Evolutionary conservation across 2,888 invertebrate species (phyloP).

Genomic region (Osmoderma eremita): DNA sequence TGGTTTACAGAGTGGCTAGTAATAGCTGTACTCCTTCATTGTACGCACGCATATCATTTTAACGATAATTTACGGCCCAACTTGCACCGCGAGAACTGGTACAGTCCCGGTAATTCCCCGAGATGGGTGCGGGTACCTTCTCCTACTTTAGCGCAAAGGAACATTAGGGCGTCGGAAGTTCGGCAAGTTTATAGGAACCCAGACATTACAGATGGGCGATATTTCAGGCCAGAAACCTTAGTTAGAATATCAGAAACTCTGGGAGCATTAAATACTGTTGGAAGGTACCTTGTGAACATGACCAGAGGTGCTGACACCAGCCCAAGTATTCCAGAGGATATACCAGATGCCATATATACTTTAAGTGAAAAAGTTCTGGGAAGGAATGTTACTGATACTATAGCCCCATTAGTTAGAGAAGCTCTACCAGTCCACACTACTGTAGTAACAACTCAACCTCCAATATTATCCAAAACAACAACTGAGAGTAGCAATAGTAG

Average conservation of each 20-base stretch:
- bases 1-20: slow-evolving; percentile 15
- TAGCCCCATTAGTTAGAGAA: slow-evolving; percentile 76
- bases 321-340: slow-evolving; percentile 63
- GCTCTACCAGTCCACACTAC: slow-evolving; percentile 61
- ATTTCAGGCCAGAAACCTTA: slow-evolving; percentile 63
- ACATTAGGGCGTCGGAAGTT: slow-evolving; percentile 18
- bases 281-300: slow-evolving; percentile 85
- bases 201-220: slow-evolving; percentile 55
- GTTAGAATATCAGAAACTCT: slow-evolving; percentile 70
- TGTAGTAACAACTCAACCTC: slow-evolving; percentile 58
- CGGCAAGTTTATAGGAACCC: neutral
- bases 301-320: slow-evolving; percentile 67
- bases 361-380: slow-evolving; percentile 83
- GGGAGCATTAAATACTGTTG: slow-evolving; percentile 87
- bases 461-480: slow-evolving; percentile 48
- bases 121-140: slow-evolving; percentile 56
- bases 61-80: slow-evolving; percentile 25
- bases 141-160: slow-evolving; percentile 41
- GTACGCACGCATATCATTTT: neutral
- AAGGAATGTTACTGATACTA: slow-evolving; percentile 82
- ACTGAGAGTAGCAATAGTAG: slow-evolving; percentile 64
- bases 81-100: slow-evolving; percentile 52
- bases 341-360: slow-evolving; percentile 81
- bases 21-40: neutral
- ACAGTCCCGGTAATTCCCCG: slow-evolving; percentile 45